Base-by-base conservation (phyloP, 2,888 invertebrate species). In the Heliconius aoede region DNA sequence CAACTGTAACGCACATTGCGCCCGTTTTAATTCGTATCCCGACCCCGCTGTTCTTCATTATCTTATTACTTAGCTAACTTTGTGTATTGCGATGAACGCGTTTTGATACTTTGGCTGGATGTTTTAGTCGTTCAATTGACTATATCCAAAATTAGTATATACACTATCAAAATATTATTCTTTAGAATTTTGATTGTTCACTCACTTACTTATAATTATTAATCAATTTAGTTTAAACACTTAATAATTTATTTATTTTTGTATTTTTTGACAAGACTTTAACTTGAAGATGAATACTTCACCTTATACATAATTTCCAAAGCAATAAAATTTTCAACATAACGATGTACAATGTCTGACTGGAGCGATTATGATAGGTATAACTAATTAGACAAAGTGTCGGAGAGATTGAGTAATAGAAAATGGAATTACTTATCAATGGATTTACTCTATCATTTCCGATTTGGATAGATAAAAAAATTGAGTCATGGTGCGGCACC, bases 31-130 rank as follows among this genome's bases (percentile, higher is more conserved):
- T 94, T 94, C 93, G 90, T 88, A 89, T 86, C 90, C 90, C 91
- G 90, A 91, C 93, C 92, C 90, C 91, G 90, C 86, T 88, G 92
- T 91, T 93, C 93, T 93, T 94, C 94, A 94, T 94, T 93, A 94
- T 93, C 94, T 94, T 94, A 93, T 94, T 94, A 94, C 93, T 93
- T 93, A 92, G 93, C 91, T 83, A 94, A 94, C 90, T 94, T 94
- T 86, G 82, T 88, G 80, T 79, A 89, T 81, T 21, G 76, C 81
- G 87, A 86, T 84, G n/a, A 26, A 3, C 3, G 1, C 4, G 21
- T 78, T 82, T 92, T 94, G 92, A 86, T 90, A 87, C 88, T 92
- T 83, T 74, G 55, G 67, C 36, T 28, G 1, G n/a, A n/a, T 46
- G 21, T 55, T 55, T 55, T 11, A 55, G 55, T n/a, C 18, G 7